Base-by-base conservation (phyloP, 2,797 vertebrate genomes). In the Tadarida brasiliensis region DNA sequence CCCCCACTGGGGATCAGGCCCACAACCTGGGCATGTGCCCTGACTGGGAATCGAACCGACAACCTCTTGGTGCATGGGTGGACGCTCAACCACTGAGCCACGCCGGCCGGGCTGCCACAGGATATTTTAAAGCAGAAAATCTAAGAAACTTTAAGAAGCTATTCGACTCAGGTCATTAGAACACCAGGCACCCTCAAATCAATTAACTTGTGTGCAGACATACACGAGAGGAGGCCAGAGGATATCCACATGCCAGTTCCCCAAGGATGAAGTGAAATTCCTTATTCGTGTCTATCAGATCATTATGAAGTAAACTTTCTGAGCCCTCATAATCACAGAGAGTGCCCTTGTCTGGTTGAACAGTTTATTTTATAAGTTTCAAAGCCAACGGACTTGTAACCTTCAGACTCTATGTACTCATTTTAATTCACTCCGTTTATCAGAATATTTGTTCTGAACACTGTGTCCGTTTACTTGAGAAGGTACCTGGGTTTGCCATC, bases 381-480 rank as follows among this genome's bases (percentile, higher is more conserved):
- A 81, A 90, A 90, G 80, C 17, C 86, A 90, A 82, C 1, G 59
- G 22, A 68, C 56, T 85, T 92, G 10, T 63, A 78, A 82, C 14
- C 26, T 63, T 74, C 33, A 92, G 56, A 57, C 44, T 51, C n/a
- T 51, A 51, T 70, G 74, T 90, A 92, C 61, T 77, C 85, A 76
- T 96, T 94, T 81, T 30, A 61, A 93, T 77, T 44, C n/a, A 86
- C 57, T 15, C 17, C 7, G 30, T 82, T 70, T 63, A 91, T 94
- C 83, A 87, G 49, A 89, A 80, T 90, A 89, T 89, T 92, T 89
- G 67, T 91, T 84, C 59, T 81, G 76, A 87, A 95, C 86, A 82
- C 12, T 11, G 63, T 35, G 33, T 80, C 71, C 44, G 35, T 90
- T 74, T 67, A 67, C 26, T 67, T 49, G 63, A 94, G 65, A 49